Percentiles rank a stretch among this genome's conserved stretches.
Conservation (phyloP, 2,888 invertebrate genomes). For the Abrostola tripartita region DNA sequence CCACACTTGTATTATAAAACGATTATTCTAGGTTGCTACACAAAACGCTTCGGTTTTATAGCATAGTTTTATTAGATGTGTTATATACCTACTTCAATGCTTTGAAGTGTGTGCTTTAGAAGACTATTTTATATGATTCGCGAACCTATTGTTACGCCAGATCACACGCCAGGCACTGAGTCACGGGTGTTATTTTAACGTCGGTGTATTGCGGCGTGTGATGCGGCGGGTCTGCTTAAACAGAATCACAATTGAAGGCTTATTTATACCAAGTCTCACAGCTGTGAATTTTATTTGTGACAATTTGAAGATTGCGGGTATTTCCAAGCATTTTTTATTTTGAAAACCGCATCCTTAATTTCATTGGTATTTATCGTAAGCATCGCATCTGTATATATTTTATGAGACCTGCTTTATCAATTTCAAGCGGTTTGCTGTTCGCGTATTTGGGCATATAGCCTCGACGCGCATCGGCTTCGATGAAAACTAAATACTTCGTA, state of each 20-base stretch:
- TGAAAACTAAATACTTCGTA: not conserved
- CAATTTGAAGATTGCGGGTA: not conserved
- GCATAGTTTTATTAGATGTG: slow-evolving; percentile 58
- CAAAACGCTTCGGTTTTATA: slow-evolving; percentile 60
- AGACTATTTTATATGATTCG: slow-evolving; percentile 33
- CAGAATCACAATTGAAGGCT: slow-evolving; percentile 26
- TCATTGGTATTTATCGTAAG: slow-evolving; percentile 35
- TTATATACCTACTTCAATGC: slow-evolving; percentile 56
- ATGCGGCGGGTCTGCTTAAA: slow-evolving; percentile 29
- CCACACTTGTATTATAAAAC: slow-evolving; percentile 57
- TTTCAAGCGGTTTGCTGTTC: slow-evolving; percentile 38
- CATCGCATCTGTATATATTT: slow-evolving; percentile 53
- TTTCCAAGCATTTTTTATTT: not conserved
- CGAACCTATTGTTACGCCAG: slow-evolving; percentile 34
- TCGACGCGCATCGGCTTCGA: slow-evolving; percentile 50
- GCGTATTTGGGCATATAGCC: slow-evolving; percentile 58
- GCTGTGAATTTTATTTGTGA: slow-evolving; percentile 45
- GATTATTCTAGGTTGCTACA: slow-evolving; percentile 58
- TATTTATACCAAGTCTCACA: slow-evolving; percentile 24
- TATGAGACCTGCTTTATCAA: slow-evolving; percentile 45
- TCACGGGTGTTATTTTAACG: slow-evolving; percentile 1
- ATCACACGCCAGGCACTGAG: slow-evolving; percentile 23
- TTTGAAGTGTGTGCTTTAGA: slow-evolving; percentile 60
- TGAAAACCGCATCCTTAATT: slow-evolving; percentile 50
- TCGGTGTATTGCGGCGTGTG: slow-evolving; percentile 24